Percentiles rank a stretch among this genome's conserved stretches.
Evolutionary conservation across 2,113 vertebrate species (phyloP).

Genomic region (Electrona antarctica): DNA sequence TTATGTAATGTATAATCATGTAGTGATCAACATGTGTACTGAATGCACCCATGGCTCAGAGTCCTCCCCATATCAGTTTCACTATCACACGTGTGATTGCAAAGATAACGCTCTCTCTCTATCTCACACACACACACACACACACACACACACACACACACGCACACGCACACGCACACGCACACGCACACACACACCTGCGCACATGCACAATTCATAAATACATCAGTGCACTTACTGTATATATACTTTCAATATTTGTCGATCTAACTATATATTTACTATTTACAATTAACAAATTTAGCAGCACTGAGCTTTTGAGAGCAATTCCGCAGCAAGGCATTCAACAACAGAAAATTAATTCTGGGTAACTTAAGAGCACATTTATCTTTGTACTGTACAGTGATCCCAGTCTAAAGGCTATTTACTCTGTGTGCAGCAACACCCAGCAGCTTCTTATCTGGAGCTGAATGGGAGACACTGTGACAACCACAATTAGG

Average conservation of each 20-base stretch:
- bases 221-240: slow-evolving; percentile 23
- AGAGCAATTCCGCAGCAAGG: slow-evolving; percentile 57
- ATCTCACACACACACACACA: not conserved
- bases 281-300: slow-evolving; percentile 45
- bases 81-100: not conserved
- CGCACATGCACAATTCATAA: not conserved
- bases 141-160: too few relatives aligned
- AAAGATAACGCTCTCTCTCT: not conserved
- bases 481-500: slow-evolving; percentile 85
- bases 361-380: slow-evolving; percentile 62
- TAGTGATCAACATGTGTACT: not conserved
- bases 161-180: too few relatives aligned
- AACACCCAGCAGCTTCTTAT: slow-evolving; percentile 79
- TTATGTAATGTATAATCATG: not conserved
- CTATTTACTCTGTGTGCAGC: slow-evolving; percentile 70
- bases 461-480: slow-evolving; percentile 82
- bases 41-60: too few relatives aligned
- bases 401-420: slow-evolving; percentile 68
- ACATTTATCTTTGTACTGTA: slow-evolving; percentile 65
- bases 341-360: slow-evolving; percentile 46
- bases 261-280: slow-evolving; percentile 21
- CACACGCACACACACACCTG: too few relatives aligned
- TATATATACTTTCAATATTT: not conserved
- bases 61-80: not conserved
- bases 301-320: slow-evolving; percentile 38